Base-by-base conservation (phyloP, 2,888 invertebrate species). In the Schrankia costaestrigalis region DNA sequence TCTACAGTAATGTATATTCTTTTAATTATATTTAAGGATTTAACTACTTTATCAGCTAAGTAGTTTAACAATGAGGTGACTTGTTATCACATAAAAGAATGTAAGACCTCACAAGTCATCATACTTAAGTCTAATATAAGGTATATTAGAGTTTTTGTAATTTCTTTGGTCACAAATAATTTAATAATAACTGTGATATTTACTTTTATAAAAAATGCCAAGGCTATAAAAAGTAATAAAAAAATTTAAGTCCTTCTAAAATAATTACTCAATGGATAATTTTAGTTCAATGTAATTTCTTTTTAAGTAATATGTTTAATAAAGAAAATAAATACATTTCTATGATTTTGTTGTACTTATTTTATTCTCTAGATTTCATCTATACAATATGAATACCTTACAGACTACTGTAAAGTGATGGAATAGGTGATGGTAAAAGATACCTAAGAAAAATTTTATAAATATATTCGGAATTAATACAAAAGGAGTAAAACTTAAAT, bases 111-210 rank as follows among this genome's bases (percentile, higher is more conserved):
- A 58, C 56, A 58, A 68, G 65, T 71, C 73, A 57, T 75, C 64
- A 71, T 63, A 45, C 49, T 48, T 43, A 63, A 69, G 46, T 56
- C 30, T 63, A 62, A 62, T 60, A 52, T 66, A 65, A 40, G 46
- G 43, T 57, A 60, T 51, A 54, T 48, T 56, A 51, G 46, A 31
- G n/a, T 42, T 70, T 71, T 71, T 70, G 70, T 69, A 71, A 72
- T 71, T 69, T 67, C 63, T 76, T 83, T 73, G 76, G 77, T 84
- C 85, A 84, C 81, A 84, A 81, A 76, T 79, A 80, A 78, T 83
- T 78, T 83, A 80, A 81, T 79, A 72, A 81, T 76, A 84, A 85
- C 86, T 87, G 86, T 87, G 86, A 87, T 87, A 87, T 85, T 87
- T 86, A 83, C 82, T 84, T 84, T 84, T 83, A 84, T 71, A 77